Conservation (phyloP, 1,140 invertebrate species). For the Brachionus plicatilis region DNA sequence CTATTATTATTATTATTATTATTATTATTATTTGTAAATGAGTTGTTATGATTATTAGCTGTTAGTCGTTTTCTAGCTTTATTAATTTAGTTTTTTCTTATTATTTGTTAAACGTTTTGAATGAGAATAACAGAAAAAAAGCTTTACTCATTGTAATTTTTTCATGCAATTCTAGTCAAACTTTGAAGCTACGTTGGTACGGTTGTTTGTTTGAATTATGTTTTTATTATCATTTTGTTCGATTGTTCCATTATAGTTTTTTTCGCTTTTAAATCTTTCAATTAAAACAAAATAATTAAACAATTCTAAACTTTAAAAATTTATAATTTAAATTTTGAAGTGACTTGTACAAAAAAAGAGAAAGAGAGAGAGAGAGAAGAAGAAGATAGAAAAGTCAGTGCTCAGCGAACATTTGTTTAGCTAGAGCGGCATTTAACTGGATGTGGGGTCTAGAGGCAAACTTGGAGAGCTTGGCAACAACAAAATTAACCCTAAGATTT, state of each 20-base stretch:
- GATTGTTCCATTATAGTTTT: not conserved
- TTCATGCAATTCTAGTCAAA: not conserved
- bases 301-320: not conserved
- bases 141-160: not conserved
- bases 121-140: conserved; percentile 1
- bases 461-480: not conserved
- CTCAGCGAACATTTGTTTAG: not conserved
- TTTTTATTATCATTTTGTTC: not conserved
- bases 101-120: conserved; percentile 1
- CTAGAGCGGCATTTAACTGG: not conserved
- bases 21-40: not conserved
- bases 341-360: not conserved
- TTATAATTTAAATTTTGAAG: not conserved
- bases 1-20: not conserved
- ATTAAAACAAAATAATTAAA: not conserved
- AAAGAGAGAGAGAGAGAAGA: not conserved
- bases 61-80: not conserved
- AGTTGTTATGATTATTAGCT: not conserved
- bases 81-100: not conserved
- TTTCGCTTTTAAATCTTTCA: not conserved
- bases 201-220: not conserved
- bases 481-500: not conserved
- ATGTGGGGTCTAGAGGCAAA: not conserved
- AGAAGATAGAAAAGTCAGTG: not conserved
- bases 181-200: not conserved